Evolutionary conservation across 2,797 vertebrate genomes (phyloP).

Genomic region (Enteromius radiatus): DNA sequence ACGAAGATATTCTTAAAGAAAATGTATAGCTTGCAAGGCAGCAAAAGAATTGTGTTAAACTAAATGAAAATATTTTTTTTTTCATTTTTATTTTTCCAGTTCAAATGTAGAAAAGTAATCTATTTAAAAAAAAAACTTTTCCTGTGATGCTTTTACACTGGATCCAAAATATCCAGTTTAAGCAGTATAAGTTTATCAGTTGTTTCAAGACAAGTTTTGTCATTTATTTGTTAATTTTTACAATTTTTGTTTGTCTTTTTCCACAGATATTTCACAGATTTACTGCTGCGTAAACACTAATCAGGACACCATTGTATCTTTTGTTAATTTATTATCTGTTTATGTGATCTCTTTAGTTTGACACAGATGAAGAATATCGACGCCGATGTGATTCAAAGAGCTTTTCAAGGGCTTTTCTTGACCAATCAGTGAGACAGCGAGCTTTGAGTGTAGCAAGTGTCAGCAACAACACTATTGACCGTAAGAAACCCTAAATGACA

Average conservation of each 20-base stretch:
- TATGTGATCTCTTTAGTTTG: constrained; percentile 29
- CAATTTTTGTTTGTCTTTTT: background rate
- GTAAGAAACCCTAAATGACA: constrained; percentile 67
- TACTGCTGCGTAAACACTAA: background rate
- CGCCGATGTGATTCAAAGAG: constrained; percentile 85
- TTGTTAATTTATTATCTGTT: background rate
- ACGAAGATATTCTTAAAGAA: background rate
- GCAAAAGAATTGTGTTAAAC: background rate
- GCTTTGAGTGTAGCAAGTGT: constrained; percentile 95
- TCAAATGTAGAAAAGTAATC: background rate
- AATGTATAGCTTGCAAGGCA: background rate
- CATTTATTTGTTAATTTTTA: background rate
- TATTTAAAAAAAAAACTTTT: background rate
- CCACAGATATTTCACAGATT: background rate
- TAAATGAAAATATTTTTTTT: background rate
- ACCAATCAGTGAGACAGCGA: constrained; percentile 84
- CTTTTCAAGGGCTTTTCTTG: constrained; percentile 84
- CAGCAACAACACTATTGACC: constrained; percentile 98
- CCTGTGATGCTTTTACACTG: background rate
- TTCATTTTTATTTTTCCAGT: background rate
- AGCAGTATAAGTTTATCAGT: background rate
- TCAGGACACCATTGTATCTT: background rate
- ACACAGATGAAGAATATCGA: constrained; percentile 80
- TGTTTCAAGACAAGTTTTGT: background rate
- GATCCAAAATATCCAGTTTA: background rate